Evolutionary conservation across 2,888 invertebrate species (phyloP), one percentile per base, ranked within the genome.

Genomic region (Palloptera scutellata): DNA sequence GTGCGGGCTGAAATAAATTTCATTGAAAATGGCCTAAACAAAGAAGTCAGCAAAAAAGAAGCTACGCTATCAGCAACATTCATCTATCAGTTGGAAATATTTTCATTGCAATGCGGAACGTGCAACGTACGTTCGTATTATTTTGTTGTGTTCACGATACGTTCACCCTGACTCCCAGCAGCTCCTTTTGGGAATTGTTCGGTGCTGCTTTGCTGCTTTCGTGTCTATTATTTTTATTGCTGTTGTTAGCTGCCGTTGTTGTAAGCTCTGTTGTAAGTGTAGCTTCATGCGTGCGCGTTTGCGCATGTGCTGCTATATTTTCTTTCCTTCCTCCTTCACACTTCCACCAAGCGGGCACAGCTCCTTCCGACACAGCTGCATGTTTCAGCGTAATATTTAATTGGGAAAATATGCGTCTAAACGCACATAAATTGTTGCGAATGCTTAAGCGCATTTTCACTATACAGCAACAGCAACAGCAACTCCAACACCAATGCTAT

Each of bases 331-430:
- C 19, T 4, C 19, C 4, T 4, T 19, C n/a, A 1, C 15, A 61
- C 12, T 62, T 51, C 30, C 58, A 42, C 12, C 45, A 1, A 12
- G 48, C 15, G 61, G 58, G 55, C 20, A 45, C 42, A 55, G 67
- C 77, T 77, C 78, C 75, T 58, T 64, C 58, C 59, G 20, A 15
- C 59, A 64, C 59, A 75, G 75, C 79, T 82, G 80, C 81, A 81
- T 83, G 81, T 80, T 82, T 78, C 79, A 79, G 79, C 78, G 79
- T 77, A 81, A 80, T 82, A 83, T 82, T 82, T 83, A 83, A 83
- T 82, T 82, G 82, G 82, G 79, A 82, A 83, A 81, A 82, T 82
- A 82, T 81, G 80, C 81, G 81, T 81, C 78, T 79, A 78, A 82
- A 82, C 83, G 82, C 83, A 81, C 81, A 82, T 82, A 82, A 82